Evolutionary conservation across 2,888 invertebrate species (phyloP).

Genomic region (Xylocampa areola): DNA sequence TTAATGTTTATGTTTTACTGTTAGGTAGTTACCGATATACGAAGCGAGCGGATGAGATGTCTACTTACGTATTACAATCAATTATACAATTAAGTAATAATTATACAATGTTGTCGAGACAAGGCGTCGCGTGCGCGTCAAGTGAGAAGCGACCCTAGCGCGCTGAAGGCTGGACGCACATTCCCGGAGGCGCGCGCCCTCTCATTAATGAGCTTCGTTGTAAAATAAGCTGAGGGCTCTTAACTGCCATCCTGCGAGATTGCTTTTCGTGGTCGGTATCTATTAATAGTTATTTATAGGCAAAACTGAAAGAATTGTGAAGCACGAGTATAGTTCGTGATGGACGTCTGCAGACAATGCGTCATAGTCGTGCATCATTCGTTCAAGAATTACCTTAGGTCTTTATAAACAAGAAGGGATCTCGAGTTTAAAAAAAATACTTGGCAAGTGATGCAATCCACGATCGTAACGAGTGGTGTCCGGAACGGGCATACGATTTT

Average conservation of each 20-base stretch:
- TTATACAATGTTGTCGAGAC: conserved; percentile 75
- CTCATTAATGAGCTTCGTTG: conserved; percentile 86
- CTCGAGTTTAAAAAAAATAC: conserved; percentile 59
- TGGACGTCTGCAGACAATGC: conserved; percentile 71
- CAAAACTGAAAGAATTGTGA: conserved; percentile 77
- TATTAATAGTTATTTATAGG: conserved; percentile 87
- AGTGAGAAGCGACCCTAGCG: conserved; percentile 68
- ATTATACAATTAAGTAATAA: conserved; percentile 82
- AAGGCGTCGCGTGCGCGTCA: conserved; percentile 46
- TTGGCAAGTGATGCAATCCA: conserved; percentile 59
- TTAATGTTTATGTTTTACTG: conserved; percentile 49
- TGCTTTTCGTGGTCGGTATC: conserved; percentile 86
- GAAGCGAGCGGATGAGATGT: conserved; percentile 53
- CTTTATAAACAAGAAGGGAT: conserved; percentile 61
- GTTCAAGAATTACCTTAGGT: conserved; percentile 58
- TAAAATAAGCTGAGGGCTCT: conserved; percentile 85
- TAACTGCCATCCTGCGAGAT: conserved; percentile 85
- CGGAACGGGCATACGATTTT: too few species aligned
- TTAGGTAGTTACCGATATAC: conserved; percentile 42
- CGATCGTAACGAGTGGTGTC: conserved; percentile 6
- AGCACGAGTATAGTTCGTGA: conserved; percentile 70
- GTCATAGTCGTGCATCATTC: conserved; percentile 74
- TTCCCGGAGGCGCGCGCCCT: conserved; percentile 60
- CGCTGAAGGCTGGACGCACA: conserved; percentile 65
- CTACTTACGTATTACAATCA: conserved; percentile 63